Percentiles rank a stretch among this genome's conserved stretches.
phyloP scores from a whole-genome alignment of 1,140 invertebrate species.

The Pseudomyrmex concolor region DNA sequence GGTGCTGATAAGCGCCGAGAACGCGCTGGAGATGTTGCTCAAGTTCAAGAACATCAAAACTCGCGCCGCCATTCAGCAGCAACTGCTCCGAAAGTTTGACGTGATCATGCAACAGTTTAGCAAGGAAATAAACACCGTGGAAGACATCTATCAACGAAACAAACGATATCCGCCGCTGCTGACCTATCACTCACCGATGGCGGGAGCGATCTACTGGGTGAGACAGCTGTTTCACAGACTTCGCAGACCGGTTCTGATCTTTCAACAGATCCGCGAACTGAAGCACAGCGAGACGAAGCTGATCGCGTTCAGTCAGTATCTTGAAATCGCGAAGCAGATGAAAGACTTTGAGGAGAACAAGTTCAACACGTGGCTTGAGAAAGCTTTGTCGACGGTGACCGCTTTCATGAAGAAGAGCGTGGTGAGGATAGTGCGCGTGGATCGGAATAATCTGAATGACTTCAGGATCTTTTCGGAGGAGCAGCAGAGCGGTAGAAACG shows the following conservation, averaged over 20 bases:
- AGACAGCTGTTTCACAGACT: constrained; percentile 91
- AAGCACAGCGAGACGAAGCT: constrained; percentile 90
- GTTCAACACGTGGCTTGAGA: constrained; percentile 87
- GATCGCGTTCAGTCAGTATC: constrained; percentile 91
- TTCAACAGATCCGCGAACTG: constrained; percentile 90
- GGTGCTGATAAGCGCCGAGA: constrained; percentile 89
- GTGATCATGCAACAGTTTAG: constrained; percentile 93
- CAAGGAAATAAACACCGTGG: constrained; percentile 90
- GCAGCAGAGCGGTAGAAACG: background rate
- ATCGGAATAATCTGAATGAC: constrained; percentile 41
- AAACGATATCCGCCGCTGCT: constrained; percentile 90
- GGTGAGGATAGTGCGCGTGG: constrained; percentile 84
- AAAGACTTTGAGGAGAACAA: constrained; percentile 91
- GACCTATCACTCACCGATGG: constrained; percentile 90
- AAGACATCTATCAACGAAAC: constrained; percentile 88
- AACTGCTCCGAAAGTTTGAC: constrained; percentile 93
- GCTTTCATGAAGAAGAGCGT: constrained; percentile 89
- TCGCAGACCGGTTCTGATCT: constrained; percentile 91
- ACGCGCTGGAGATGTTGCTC: constrained; percentile 91
- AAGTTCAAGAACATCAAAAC: constrained; percentile 93
- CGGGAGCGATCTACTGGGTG: constrained; percentile 94
- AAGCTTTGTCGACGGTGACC: constrained; percentile 86
- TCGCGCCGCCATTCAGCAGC: constrained; percentile 88
- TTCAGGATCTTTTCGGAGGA: constrained; percentile 45
- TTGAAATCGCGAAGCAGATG: constrained; percentile 90